phyloP scores from a whole-genome alignment of 2,113 vertebrate genomes.

The Prinia subflava region DNA sequence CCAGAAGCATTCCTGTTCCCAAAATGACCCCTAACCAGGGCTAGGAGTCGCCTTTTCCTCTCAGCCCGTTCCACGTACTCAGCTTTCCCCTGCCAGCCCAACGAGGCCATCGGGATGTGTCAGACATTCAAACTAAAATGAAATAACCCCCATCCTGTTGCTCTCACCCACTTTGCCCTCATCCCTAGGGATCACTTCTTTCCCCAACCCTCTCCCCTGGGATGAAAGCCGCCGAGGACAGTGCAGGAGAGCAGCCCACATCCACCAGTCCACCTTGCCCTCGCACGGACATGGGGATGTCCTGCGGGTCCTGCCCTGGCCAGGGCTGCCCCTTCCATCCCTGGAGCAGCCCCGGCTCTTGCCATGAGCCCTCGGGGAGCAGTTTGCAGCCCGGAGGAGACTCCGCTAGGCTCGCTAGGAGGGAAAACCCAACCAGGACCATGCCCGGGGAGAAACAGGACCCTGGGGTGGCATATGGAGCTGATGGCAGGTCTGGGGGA shows the following conservation, averaged over 20 bases:
- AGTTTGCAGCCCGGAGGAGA: not conserved
- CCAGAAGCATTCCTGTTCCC: not conserved
- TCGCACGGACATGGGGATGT: not conserved
- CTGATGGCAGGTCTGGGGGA: conserved; percentile 21
- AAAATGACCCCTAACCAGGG: not conserved
- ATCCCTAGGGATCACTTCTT: conserved; percentile 8
- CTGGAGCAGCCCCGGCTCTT: not conserved
- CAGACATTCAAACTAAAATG: not conserved
- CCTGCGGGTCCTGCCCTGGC: not conserved
- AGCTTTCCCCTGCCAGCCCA: not conserved
- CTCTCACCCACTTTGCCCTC: not conserved
- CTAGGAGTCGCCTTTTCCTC: not conserved
- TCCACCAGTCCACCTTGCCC: not conserved
- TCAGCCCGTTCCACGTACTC: not conserved
- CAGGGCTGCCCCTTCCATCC: not conserved
- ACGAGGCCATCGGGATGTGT: not conserved
- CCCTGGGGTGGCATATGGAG: conserved; percentile 3
- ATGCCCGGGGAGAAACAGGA: not conserved
- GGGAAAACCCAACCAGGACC: not conserved
- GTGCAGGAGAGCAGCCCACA: not conserved
- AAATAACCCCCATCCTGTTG: not conserved
- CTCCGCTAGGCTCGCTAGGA: not conserved
- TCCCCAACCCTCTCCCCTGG: not conserved
- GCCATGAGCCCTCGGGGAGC: not conserved
- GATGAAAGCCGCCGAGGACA: not conserved